Percentiles rank a stretch among this genome's conserved stretches.
phyloP scores from a whole-genome alignment of 2,888 invertebrate species.

The Halocaridina rubra region DNA sequence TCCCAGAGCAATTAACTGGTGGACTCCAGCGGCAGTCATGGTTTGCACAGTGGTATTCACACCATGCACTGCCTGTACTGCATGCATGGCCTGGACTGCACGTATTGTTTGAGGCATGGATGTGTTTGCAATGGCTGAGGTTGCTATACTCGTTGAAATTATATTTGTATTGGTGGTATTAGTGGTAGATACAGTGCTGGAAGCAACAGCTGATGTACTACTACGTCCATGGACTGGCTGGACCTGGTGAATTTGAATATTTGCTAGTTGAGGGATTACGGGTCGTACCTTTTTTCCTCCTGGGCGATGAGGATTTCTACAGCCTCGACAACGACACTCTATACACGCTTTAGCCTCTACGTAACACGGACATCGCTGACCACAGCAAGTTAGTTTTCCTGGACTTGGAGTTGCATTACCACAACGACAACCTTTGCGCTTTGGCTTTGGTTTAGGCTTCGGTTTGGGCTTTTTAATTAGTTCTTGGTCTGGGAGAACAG shows the following conservation, averaged over 20 bases:
- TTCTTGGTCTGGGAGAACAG: slow-evolving; percentile 42
- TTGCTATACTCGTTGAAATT: slow-evolving; percentile 11
- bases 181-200: slow-evolving; percentile 18
- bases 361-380: slow-evolving; percentile 94
- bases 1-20: slow-evolving; percentile 54
- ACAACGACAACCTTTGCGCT: slow-evolving; percentile 80
- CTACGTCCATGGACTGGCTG: slow-evolving; percentile 58
- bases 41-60: slow-evolving; percentile 45
- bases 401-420: slow-evolving; percentile 90
- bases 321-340: slow-evolving; percentile 91
- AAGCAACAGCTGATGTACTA: slow-evolving; percentile 15
- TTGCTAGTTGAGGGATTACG: slow-evolving; percentile 77
- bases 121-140: slow-evolving; percentile 42
- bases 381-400: slow-evolving; percentile 91
- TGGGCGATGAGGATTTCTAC: slow-evolving; percentile 88
- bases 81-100: slow-evolving; percentile 62
- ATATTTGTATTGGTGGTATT: slow-evolving; percentile 18
- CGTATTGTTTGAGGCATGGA: slow-evolving; percentile 56
- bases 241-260: slow-evolving; percentile 72
- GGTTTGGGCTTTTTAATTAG: slow-evolving; percentile 59
- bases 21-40: slow-evolving; percentile 47
- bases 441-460: slow-evolving; percentile 62
- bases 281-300: slow-evolving; percentile 81
- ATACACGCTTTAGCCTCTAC: slow-evolving; percentile 89
- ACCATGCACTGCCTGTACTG: slow-evolving; percentile 62